Conservation (phyloP, 2,888 invertebrate species). For the Orthosia incerta region DNA sequence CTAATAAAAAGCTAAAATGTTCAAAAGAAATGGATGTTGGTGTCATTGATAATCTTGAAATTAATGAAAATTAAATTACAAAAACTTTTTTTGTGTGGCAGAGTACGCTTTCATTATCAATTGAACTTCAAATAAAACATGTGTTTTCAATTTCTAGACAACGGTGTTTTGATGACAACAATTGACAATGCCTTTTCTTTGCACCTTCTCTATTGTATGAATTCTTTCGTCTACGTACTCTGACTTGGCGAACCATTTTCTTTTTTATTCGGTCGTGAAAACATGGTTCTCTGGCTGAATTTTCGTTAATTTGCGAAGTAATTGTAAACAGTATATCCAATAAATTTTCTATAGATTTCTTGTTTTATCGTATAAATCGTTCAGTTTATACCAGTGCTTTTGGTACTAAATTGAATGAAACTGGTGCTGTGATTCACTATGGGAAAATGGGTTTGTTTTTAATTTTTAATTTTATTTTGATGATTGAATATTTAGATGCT, state of each 20-base stretch:
- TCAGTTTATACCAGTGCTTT: constrained; percentile 10
- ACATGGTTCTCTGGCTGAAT: constrained; percentile 18
- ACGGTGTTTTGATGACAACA: constrained; percentile 27
- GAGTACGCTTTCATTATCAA: constrained; percentile 8
- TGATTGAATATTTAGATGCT: not conserved
- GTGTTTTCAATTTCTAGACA: constrained; percentile 18
- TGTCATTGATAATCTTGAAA: not conserved
- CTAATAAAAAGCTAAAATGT: not conserved
- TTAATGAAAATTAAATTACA: not conserved
- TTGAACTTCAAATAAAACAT: constrained; percentile 11
- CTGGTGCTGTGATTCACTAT: constrained; percentile 6
- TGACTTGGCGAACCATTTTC: constrained; percentile 20
- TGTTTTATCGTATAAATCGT: constrained; percentile 3
- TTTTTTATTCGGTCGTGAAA: constrained; percentile 21
- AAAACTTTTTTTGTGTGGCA: no score
- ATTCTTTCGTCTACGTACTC: constrained; percentile 13
- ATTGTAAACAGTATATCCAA: constrained; percentile 18
- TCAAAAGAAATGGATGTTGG: not conserved
- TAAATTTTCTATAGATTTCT: constrained; percentile 3
- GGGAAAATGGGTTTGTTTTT: constrained; percentile 33
- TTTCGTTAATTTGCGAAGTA: constrained; percentile 9
- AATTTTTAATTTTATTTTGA: not conserved
- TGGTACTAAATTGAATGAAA: constrained; percentile 16
- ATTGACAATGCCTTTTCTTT: constrained; percentile 50
- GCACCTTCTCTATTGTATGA: constrained; percentile 14